Conservation (phyloP, 2,888 invertebrate genomes). For the Sinhomidia bicolor region DNA sequence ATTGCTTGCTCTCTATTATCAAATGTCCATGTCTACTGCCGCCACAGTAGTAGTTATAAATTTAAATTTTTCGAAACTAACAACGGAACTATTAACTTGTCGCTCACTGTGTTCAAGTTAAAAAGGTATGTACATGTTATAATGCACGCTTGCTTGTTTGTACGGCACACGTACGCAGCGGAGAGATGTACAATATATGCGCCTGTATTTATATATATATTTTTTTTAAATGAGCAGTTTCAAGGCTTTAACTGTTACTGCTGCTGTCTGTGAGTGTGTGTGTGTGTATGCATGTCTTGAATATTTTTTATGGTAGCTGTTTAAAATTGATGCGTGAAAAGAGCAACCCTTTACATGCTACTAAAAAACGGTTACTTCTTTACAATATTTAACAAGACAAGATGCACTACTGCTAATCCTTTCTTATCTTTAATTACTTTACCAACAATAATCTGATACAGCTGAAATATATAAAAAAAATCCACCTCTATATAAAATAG, state of each 20-base stretch:
- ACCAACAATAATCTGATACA: constrained; percentile 17
- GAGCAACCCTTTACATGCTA: neutral
- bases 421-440: constrained; percentile 37
- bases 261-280: too few species aligned
- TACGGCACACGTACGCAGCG: too few species aligned
- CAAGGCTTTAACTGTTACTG: neutral
- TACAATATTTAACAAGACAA: neutral
- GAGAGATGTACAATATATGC: too few species aligned
- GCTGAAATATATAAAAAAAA: neutral
- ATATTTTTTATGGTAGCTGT: neutral
- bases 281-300: neutral
- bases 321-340: constrained; percentile 42
- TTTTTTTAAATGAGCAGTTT: neutral
- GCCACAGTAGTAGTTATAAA: too few species aligned
- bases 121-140: too few species aligned
- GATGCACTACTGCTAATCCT: neutral
- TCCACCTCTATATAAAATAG: neutral
- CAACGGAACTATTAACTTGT: too few species aligned
- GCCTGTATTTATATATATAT: neutral
- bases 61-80: too few species aligned
- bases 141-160: too few species aligned
- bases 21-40: too few species aligned
- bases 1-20: too few species aligned
- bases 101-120: too few species aligned
- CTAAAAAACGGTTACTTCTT: neutral